Base-by-base conservation (phyloP, 1,140 invertebrate species). In the Magallana angulata region DNA sequence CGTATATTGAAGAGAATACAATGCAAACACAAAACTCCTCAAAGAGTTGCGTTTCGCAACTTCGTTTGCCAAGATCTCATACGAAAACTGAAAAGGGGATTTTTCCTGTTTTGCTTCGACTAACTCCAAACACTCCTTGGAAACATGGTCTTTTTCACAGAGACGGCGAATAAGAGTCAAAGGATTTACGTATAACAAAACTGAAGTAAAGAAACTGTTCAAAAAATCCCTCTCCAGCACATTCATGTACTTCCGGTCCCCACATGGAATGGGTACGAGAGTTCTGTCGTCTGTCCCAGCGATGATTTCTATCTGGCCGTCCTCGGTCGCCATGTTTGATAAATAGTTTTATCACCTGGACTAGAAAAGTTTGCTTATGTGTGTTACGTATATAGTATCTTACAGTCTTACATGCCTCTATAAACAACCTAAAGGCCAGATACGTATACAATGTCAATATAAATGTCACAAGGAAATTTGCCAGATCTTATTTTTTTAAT, bases 1-100 rank as follows among this genome's bases (percentile, higher is more conserved):
- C 16, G 4, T 62, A 14, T 64, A 83, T 7, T 83, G 58, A 12
- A 64, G 57, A 57, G 18, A 14, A 83, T 87, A 87, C n/a, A 87
- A 36, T 3, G 68, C 24, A 36, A 68, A 9, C 3, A 83, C 56
- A 57, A 85, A 76, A 9, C 16, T 16, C 18, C 16, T 58, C 56
- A 57, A 71, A 14, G 85, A 36, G 56, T 76, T 48, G 8, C 36
- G 30, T 68, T 57, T 64, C 30, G 11, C 18, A 76, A 87, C 1
- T 57, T 82, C 24, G 30, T 64, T 30, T 60, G 14, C 7, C 9
- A 62, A 9, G 76, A 60, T 76, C 36, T 76, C 68, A 30, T 76
- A 76, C 36, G 68, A 76, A 76, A 76, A 76, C 68, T 12, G 24
- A 76, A 76, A 76, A 12, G 68, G 68, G 2, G 68, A 30, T 76